Evolutionary conservation across 2,113 vertebrate species (phyloP).

Genomic region (Cyphomyrus plagiostoma): DNA sequence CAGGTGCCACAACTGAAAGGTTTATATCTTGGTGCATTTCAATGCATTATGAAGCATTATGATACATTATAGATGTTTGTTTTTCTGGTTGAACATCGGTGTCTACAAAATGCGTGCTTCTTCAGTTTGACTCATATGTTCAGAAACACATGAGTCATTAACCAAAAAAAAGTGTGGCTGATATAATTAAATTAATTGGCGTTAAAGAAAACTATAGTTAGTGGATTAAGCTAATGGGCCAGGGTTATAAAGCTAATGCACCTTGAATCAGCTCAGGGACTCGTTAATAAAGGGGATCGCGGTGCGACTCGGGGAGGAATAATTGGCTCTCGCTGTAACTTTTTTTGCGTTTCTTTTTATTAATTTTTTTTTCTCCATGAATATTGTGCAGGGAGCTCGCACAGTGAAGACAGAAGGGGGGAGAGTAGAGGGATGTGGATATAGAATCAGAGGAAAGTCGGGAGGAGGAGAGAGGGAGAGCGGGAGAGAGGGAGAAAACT

Average conservation of each 20-base stretch:
- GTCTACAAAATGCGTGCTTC: not conserved
- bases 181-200: conserved; percentile 14
- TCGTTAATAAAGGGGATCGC: not conserved
- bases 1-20: not conserved
- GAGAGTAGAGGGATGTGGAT: not conserved
- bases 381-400: not conserved
- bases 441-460: not conserved
- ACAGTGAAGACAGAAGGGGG: not conserved
- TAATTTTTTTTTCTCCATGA: not conserved
- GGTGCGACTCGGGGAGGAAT: not conserved
- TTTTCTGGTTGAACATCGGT: not conserved
- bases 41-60: not conserved
- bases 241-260: conserved; percentile 9
- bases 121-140: not conserved
- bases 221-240: conserved; percentile 12
- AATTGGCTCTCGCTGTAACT: not conserved
- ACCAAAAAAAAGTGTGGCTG: not conserved
- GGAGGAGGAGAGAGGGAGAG: not conserved
- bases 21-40: not conserved
- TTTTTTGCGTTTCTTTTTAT: not conserved
- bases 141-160: not conserved
- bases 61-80: not conserved
- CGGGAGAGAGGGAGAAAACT: not conserved
- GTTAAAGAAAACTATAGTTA: not conserved
- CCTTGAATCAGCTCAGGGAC: not conserved